Evolutionary conservation across 2,797 vertebrate genomes (phyloP).

Genomic region (Coreius guichenoti): DNA sequence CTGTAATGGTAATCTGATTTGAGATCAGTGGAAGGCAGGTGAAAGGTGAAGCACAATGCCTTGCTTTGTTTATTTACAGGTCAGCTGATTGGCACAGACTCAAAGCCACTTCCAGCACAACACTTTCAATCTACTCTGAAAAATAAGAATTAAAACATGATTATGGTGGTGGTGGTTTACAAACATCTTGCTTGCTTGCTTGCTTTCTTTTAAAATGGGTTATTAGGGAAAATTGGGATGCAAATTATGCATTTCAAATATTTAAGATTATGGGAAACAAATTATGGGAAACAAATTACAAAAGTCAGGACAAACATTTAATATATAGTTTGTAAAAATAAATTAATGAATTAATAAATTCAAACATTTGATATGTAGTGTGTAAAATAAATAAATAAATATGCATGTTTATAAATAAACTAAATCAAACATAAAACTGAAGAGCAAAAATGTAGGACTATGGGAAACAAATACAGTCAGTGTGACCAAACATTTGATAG

Average conservation of each 20-base stretch:
- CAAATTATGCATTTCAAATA: not conserved
- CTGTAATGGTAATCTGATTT: constrained; percentile 61
- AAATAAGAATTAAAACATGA: not conserved
- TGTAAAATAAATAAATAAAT: not conserved
- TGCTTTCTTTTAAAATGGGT: not conserved
- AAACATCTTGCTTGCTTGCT: not conserved
- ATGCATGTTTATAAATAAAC: not conserved
- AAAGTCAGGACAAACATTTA: not conserved
- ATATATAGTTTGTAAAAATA: not conserved
- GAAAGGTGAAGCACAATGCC: constrained; percentile 46
- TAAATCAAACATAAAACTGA: not conserved
- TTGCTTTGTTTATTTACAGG: constrained; percentile 22
- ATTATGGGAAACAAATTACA: not conserved
- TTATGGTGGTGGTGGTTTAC: not conserved
- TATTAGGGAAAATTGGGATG: not conserved
- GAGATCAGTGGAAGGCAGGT: constrained; percentile 54
- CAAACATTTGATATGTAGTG: not conserved
- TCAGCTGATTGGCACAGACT: constrained; percentile 22
- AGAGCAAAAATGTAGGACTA: not conserved
- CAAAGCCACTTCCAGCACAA: not conserved
- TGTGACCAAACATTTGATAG: not conserved
- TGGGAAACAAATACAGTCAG: not conserved
- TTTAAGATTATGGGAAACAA: not conserved
- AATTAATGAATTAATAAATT: no score
- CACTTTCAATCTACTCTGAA: constrained; percentile 2